A percentile compares a stretch with the other conserved stretches of the same genome.
Conservation (phyloP, 2,888 invertebrate genomes). For the Dusona sp. region DNA sequence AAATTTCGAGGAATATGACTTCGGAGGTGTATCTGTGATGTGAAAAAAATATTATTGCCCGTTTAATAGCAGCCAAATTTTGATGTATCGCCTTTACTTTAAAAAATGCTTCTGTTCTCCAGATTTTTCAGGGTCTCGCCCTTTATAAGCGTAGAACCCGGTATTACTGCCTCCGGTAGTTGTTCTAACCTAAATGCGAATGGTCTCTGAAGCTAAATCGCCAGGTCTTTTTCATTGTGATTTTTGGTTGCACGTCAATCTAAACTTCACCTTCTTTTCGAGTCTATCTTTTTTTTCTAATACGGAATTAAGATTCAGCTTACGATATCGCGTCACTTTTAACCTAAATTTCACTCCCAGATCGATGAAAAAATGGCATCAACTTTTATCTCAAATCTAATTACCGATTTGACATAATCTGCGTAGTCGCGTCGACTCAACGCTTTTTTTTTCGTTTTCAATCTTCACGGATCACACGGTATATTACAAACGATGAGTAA, state of each 20-base stretch:
- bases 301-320: not conserved
- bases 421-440: not conserved
- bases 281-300: not conserved
- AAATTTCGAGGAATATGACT: not conserved
- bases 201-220: not conserved
- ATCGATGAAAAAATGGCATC: not conserved
- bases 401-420: not conserved
- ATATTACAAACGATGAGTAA: not conserved
- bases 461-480: conserved; percentile 8
- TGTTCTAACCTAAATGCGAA: not conserved
- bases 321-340: not conserved
- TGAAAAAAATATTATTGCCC: not conserved
- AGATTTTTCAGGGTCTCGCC: not conserved
- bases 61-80: not conserved
- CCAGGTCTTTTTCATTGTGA: not conserved
- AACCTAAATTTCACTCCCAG: not conserved
- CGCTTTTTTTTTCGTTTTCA: not conserved
- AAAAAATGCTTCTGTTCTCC: not conserved
- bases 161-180: not conserved
- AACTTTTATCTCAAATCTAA: not conserved
- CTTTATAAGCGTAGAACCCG: not conserved
- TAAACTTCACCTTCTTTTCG: not conserved
- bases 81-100: not conserved
- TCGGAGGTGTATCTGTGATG: not conserved
- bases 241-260: not conserved